Base-by-base conservation (phyloP, 2,888 invertebrate genomes). In the Polyommatus icarus region DNA sequence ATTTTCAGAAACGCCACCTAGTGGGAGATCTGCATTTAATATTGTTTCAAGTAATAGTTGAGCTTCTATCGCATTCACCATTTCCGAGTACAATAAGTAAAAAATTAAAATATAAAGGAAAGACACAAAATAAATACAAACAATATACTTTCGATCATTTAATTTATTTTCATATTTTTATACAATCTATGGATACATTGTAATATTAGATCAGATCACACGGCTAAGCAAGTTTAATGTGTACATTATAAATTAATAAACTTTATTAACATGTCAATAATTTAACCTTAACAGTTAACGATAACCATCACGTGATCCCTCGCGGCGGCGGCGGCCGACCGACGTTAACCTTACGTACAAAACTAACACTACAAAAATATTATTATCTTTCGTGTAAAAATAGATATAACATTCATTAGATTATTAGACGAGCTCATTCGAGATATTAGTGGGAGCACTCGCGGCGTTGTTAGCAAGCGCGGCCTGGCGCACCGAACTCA, bases 201-300 rank as follows among this genome's bases (percentile, higher is more conserved):
- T 78, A 87, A 88, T 86, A 89, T 91, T 89, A 91, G 88, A 90
- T 93, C 93, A 93, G 93, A 94, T 94, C 93, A 93, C 93, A 93
- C 93, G 89, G 89, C 88, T 92, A 93, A 93, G 92, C 91, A 89
- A 86, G 90, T 90, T 87, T 85, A 89, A 89, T 88, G 89, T 92
- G 86, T 92, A 92, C 89, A 92, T 88, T 89, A 91, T 91, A 92
- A 91, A 92, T 90, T 89, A 86, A 86, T 87, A 90, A 88, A 83
- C 82, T 85, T 84, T 82, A 83, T 90, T 87, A 93, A 92, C 91
- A 91, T 89, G 90, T 87, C 88, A 92, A 93, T 92, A 93, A 92
- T 92, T 92, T 92, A 92, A 87, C 87, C 89, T 90, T 92, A 92
- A 90, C 89, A 89, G 67, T 67, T 67, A 67, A 67, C 46, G 89